phyloP scores from a whole-genome alignment of 2,113 vertebrate species.

The Nothoprocta perdicaria region DNA sequence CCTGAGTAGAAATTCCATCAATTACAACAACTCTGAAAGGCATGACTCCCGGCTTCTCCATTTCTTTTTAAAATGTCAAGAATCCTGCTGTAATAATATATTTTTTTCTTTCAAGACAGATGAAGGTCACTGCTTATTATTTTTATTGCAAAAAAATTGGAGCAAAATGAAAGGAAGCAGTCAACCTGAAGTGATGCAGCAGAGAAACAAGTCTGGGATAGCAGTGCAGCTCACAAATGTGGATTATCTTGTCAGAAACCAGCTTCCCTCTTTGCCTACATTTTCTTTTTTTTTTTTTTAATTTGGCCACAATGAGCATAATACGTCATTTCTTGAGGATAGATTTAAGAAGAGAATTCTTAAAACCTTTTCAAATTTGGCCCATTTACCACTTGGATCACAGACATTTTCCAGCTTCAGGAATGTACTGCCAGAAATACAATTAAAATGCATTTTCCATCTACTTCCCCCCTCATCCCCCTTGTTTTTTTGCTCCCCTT shows the following conservation, averaged over 20 bases:
- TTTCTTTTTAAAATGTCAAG: not conserved
- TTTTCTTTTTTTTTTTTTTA: slow-evolving; percentile 3
- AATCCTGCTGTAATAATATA: not conserved
- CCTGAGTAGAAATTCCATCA: not conserved
- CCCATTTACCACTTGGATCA: not conserved
- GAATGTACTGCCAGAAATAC: not conserved
- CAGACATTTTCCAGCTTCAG: not conserved
- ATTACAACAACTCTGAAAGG: not conserved
- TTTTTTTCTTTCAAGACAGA: not conserved
- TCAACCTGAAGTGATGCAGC: not conserved
- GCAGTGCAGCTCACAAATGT: not conserved
- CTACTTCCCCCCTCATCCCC: too few species aligned
- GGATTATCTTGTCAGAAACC: not conserved
- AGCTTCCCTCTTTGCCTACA: not conserved
- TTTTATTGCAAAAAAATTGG: not conserved
- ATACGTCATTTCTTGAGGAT: not conserved
- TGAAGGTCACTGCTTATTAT: not conserved
- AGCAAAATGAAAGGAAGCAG: not conserved
- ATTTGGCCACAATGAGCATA: not conserved
- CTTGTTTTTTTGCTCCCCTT: not conserved
- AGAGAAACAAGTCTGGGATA: not conserved
- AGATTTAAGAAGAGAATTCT: not conserved
- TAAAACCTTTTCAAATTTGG: not conserved
- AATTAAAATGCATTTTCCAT: not conserved
- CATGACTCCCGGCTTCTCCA: not conserved